A percentile compares a stretch with the other conserved stretches of the same genome.
Evolutionary conservation across 2,797 vertebrate species (phyloP).

Genomic region (Amazona finschi): DNA sequence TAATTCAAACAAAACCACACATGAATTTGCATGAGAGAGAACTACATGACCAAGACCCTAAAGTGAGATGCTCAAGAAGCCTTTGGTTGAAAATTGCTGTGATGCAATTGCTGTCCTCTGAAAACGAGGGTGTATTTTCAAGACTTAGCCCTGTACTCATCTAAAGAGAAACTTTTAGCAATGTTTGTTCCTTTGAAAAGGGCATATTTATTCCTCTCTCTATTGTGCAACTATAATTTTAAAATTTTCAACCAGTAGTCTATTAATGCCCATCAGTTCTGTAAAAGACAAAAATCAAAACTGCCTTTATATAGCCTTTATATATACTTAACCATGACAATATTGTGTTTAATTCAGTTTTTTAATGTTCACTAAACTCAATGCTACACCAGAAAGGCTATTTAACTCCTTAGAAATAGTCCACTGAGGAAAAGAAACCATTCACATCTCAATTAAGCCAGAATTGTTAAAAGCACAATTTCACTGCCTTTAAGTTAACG

Average conservation of each 20-base stretch:
- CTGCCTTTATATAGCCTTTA: not conserved
- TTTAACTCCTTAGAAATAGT: not conserved
- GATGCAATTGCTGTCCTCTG: not conserved
- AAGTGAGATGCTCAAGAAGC: not conserved
- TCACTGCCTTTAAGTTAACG: not conserved
- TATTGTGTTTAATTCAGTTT: not conserved
- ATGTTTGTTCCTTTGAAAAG: not conserved
- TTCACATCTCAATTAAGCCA: not conserved
- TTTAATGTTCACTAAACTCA: not conserved
- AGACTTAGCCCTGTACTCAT: not conserved
- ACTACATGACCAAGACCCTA: not conserved
- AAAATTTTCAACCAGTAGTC: not conserved
- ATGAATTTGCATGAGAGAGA: not conserved
- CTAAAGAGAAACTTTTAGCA: not conserved
- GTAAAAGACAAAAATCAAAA: not conserved
- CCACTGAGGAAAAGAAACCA: not conserved
- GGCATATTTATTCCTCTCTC: not conserved
- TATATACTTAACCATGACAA: not conserved
- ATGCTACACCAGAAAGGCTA: not conserved
- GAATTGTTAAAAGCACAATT: not conserved
- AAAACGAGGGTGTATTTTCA: not conserved
- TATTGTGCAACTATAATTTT: not conserved
- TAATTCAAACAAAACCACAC: not conserved
- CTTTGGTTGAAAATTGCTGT: not conserved
- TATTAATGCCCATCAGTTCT: not conserved